These are phyloP conservation scores for Cotesia chilonis DNA, from an alignment of 1,140 invertebrate genomes.

Conservation along the genomic window DNA sequence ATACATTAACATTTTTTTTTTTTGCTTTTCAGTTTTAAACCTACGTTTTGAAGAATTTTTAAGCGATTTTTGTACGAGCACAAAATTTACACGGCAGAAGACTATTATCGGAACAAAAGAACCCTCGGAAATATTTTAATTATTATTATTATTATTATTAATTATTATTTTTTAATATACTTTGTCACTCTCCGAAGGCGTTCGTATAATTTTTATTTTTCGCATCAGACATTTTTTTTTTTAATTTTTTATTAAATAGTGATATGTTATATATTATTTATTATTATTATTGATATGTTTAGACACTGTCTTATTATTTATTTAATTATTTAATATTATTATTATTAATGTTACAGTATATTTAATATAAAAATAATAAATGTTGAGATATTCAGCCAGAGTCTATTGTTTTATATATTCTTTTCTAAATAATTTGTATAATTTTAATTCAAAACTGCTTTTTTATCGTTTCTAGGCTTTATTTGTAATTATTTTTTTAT, in stretches of 20 bases:
- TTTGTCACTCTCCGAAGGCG: too few species aligned
- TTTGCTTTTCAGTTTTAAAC: conserved; percentile 13
- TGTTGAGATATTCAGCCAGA: conserved; percentile 15
- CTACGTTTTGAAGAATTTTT: neutral
- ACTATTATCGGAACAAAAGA: neutral
- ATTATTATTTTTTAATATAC: too few species aligned
- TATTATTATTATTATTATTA: too few species aligned
- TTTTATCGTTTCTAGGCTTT: neutral
- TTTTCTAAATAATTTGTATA: neutral
- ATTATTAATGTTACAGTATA: conserved; percentile 6
- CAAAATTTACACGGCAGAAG: conserved; percentile 22
- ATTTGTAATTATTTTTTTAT: too few species aligned
- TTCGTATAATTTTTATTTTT: too few species aligned
- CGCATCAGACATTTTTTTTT: too few species aligned
- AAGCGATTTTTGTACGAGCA: conserved; percentile 29
- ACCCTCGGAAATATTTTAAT: too few species aligned
- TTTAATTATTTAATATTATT: conserved; percentile 8
- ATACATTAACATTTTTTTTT: conserved; percentile 25
- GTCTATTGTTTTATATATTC: conserved; percentile 12
- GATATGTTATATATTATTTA: neutral
- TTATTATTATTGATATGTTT: neutral
- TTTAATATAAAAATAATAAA: conserved; percentile 34
- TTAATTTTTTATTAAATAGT: too few species aligned
- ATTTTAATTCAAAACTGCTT: neutral
- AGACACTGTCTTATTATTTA: neutral